A percentile compares a stretch with the other conserved stretches of the same genome.
phyloP scores from a whole-genome alignment of 1,140 invertebrate species.

The Hylyphantes graminicola region DNA sequence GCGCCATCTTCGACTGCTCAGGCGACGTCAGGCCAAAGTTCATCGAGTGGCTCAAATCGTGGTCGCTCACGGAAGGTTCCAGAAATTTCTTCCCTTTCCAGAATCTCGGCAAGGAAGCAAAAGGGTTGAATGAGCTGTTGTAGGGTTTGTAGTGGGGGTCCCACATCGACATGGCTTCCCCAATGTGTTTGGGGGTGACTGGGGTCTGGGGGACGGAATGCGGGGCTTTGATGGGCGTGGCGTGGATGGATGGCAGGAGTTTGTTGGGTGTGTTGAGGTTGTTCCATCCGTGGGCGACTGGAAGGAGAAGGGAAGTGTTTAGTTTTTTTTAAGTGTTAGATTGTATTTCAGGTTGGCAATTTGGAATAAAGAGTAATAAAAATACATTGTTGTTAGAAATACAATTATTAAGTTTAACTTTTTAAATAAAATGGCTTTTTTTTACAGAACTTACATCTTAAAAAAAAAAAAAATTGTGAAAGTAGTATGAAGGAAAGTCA shows the following conservation, averaged over 20 bases:
- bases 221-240: constrained; percentile 3
- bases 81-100: constrained; percentile 65
- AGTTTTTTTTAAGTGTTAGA: too few relatives aligned
- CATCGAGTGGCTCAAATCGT: constrained; percentile 70
- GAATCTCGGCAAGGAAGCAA: constrained; percentile 76
- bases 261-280: constrained; percentile 2
- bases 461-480: not conserved
- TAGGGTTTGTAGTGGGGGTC: constrained; percentile 78
- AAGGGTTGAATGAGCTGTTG: constrained; percentile 74
- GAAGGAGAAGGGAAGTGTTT: not conserved
- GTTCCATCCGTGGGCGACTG: constrained; percentile 54
- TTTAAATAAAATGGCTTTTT: not conserved
- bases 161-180: constrained; percentile 81
- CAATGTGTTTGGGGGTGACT: constrained; percentile 73
- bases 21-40: constrained; percentile 78
- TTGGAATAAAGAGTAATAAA: too few relatives aligned
- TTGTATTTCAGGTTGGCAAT: too few relatives aligned
- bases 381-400: too few relatives aligned
- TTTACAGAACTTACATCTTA: not conserved
- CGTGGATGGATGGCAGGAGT: not conserved
- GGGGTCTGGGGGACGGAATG: constrained; percentile 8
- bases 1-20: constrained; percentile 57
- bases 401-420: not conserved
- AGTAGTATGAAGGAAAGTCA: not conserved
- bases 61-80: constrained; percentile 71